A percentile compares a stretch with the other conserved stretches of the same genome.
phyloP scores from a whole-genome alignment of 2,888 invertebrate species.

The Tupiocoris notatus region DNA sequence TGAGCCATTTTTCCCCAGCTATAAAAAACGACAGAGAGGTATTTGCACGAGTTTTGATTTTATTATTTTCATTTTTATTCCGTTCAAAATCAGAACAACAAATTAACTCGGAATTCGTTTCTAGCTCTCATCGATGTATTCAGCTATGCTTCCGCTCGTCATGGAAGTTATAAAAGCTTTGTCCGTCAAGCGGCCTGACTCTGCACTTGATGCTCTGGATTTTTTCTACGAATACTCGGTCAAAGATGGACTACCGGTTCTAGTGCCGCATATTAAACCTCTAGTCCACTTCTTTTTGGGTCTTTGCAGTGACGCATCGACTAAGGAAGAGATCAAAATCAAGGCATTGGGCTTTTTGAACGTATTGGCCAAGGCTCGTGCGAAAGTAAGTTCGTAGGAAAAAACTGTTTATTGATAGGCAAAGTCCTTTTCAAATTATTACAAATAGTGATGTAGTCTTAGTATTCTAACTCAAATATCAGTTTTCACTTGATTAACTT shows the following conservation, averaged over 20 bases:
- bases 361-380: constrained; percentile 66
- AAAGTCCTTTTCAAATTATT: no score
- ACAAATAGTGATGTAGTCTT: no score
- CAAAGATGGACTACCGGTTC: constrained; percentile 62
- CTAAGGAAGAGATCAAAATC: constrained; percentile 64
- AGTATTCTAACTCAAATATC: no score
- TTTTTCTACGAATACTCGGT: constrained; percentile 64
- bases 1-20: constrained; percentile 66
- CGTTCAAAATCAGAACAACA: no score
- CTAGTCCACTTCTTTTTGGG: constrained; percentile 67
- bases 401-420: no score
- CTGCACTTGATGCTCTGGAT: constrained; percentile 64
- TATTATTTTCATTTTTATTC: no score
- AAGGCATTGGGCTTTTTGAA: constrained; percentile 68
- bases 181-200: constrained; percentile 59
- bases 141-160: constrained; percentile 63
- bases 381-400: constrained; percentile 65
- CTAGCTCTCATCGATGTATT: constrained; percentile 61
- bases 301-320: constrained; percentile 60
- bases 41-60: no score
- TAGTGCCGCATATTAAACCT: constrained; percentile 64
- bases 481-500: no score
- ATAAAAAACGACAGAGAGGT: constrained; percentile 62
- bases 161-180: constrained; percentile 63
- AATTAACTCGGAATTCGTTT: no score